These are phyloP conservation scores for Rhimphoctona megacephalus DNA, from an alignment of 2,888 invertebrate genomes.

Conservation along the genomic window DNA sequence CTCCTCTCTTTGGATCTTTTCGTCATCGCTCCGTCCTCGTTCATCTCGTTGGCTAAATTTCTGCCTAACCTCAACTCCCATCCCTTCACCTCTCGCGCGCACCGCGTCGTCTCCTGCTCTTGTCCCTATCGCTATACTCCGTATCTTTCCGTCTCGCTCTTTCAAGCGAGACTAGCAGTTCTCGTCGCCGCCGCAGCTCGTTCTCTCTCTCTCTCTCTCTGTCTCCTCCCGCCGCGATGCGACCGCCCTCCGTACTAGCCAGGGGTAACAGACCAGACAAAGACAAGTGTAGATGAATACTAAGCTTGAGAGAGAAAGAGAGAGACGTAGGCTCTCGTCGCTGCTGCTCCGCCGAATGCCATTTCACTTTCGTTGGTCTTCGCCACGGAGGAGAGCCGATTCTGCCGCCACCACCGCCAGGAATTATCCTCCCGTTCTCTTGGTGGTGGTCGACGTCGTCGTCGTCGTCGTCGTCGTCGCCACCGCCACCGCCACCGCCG, in stretches of 20 bases:
- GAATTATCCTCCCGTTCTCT: constrained; percentile 70
- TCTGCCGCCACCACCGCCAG: constrained; percentile 67
- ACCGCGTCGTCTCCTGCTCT: constrained; percentile 30
- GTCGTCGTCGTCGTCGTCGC: constrained; percentile 69
- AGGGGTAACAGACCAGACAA: constrained; percentile 52
- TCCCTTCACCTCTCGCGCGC: constrained; percentile 40
- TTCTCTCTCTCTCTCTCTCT: constrained; percentile 64
- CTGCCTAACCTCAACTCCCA: constrained; percentile 65
- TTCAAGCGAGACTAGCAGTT: constrained; percentile 66
- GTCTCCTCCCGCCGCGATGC: constrained; percentile 63
- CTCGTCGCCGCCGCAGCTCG: constrained; percentile 37
- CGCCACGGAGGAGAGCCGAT: constrained; percentile 82
- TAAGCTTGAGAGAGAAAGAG: constrained; percentile 32
- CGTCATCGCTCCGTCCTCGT: constrained; percentile 75
- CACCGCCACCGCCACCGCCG: constrained; percentile 73
- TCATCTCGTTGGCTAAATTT: constrained; percentile 82
- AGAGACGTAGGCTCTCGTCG: constrained; percentile 41
- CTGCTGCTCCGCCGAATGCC: constrained; percentile 80
- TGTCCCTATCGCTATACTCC: constrained; percentile 7
- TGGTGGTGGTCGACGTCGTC: constrained; percentile 32
- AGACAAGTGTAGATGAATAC: constrained; percentile 25
- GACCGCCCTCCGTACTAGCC: constrained; percentile 65
- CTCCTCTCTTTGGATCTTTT: constrained; percentile 55
- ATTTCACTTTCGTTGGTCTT: constrained; percentile 85
- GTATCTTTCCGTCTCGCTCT: constrained; percentile 58